Percentiles rank a stretch among this genome's conserved stretches.
These are phyloP conservation scores for Pseudococcus longispinus DNA, from an alignment of 2,888 invertebrate genomes.

Conservation along the genomic window DNA sequence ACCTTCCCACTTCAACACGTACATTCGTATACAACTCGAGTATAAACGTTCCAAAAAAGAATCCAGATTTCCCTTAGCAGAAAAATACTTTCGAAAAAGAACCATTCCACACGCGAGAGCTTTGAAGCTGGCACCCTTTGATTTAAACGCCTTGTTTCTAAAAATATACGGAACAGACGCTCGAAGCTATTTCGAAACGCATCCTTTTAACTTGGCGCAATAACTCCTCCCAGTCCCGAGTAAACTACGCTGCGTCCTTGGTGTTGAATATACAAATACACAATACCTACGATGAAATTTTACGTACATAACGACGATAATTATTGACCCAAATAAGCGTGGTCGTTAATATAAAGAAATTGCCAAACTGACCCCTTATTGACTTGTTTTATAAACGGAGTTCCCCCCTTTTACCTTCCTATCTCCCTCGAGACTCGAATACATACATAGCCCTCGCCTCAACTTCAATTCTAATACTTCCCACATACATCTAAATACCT, in stretches of 20 bases:
- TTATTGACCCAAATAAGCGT: neutral
- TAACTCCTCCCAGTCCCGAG: neutral
- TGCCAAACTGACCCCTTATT: slow-evolving; percentile 9
- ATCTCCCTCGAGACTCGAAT: neutral
- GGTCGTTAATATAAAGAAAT: slow-evolving; percentile 5
- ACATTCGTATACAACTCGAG: too few relatives aligned
- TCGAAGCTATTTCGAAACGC: slow-evolving; percentile 11
- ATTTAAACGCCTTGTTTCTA: neutral
- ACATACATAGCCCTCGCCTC: neutral
- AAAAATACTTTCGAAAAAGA: neutral
- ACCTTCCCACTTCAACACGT: too few relatives aligned
- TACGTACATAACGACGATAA: neutral
- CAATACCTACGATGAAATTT: neutral
- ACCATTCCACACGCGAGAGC: neutral
- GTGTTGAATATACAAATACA: neutral
- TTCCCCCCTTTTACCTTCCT: neutral
- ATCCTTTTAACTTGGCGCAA: neutral
- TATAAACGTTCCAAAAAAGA: neutral
- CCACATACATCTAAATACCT: neutral
- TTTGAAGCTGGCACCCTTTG: neutral
- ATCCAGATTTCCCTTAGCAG: neutral
- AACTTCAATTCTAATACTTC: too few relatives aligned
- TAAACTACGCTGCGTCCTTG: neutral
- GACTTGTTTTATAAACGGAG: neutral
- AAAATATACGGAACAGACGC: neutral